Conservation (phyloP, 2,113 vertebrate species). For the Triplophysa dalaica region DNA sequence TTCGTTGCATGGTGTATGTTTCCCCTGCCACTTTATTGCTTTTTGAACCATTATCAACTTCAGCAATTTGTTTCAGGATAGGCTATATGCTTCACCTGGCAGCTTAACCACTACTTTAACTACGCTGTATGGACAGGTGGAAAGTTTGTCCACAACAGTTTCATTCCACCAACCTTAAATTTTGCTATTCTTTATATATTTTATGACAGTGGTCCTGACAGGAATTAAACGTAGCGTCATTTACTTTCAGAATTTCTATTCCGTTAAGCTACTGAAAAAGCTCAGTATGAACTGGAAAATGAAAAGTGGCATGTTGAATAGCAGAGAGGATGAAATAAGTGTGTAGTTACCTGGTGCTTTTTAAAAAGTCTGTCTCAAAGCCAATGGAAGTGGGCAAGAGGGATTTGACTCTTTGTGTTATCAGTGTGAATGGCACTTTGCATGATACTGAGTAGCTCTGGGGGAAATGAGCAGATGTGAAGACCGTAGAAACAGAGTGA, state of each 20-base stretch:
- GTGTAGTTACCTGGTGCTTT: neutral
- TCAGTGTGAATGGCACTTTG: slow-evolving; percentile 1
- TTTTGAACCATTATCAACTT: too few relatives aligned
- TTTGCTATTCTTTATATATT: too few relatives aligned
- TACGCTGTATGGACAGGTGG: too few relatives aligned
- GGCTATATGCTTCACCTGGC: too few relatives aligned
- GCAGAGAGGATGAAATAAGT: slow-evolving; percentile 3
- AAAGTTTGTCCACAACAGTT: too few relatives aligned
- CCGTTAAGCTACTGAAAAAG: slow-evolving; percentile 9
- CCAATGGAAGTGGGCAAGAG: slow-evolving; percentile 6
- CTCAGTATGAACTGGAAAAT: neutral
- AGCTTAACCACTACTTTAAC: too few relatives aligned
- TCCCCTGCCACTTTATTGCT: too few relatives aligned
- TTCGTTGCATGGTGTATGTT: too few relatives aligned
- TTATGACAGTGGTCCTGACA: too few relatives aligned
- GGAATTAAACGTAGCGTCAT: too few relatives aligned
- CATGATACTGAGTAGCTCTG: slow-evolving; percentile 1
- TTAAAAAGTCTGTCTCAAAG: slow-evolving; percentile 17
- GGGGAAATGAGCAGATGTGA: slow-evolving; percentile 7
- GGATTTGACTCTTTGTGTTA: slow-evolving; percentile 14
- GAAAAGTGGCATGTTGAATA: neutral
- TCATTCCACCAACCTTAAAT: too few relatives aligned
- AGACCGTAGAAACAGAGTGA: neutral
- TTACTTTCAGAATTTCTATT: slow-evolving; percentile 1
- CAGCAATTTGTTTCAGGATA: too few relatives aligned